Base-by-base conservation (phyloP, 2,797 vertebrate species). In the Eptatretus atami region DNA sequence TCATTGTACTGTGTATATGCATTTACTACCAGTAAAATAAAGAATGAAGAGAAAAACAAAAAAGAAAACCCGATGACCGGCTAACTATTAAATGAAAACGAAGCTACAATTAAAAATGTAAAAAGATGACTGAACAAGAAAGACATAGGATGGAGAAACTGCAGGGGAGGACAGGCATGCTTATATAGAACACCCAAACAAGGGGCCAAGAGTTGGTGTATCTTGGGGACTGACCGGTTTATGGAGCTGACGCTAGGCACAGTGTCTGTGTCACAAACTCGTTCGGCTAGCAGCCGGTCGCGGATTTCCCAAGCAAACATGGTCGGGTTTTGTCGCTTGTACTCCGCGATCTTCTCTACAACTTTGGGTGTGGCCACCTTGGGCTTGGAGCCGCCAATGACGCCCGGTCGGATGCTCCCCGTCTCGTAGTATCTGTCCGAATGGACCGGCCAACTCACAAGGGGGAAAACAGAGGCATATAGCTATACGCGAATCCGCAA, bases 231-330 rank as follows among this genome's bases (percentile, higher is more conserved):
- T 68, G 71, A 86, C 83, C 83, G 81, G 77, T 88, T 88, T 70
- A 86, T 85, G 71, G 84, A 88, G 75, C 82, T 84, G 69, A 88
- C 83, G 44, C 83, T 86, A 70, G 83, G 84, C 66, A 88, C 84
- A 0, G 81, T 86, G 76, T 86, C 83, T 1, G 77, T 75, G 73
- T 85, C 82, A 65, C 84, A 88, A 67, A 85, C 81, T 0, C 80
- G 82, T 69, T 88, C 83, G 0, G 83, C 76, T 70, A 88, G 69
- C 65, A 88, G 79, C 12, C 84, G 71, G 73, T 88, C 84, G 55
- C 83, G 73, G 70, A 88, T 88, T 72, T 88, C 84, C 84, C 84
- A 86, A 15, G 84, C 84, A 11, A 88, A 86, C 83, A 88, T 86
- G 64, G 84, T 86, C 3, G 84, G 84, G 66, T 86, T 88, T 71